These are phyloP conservation scores for Gryllus longicercus DNA, from an alignment of 2,888 invertebrate species.

Conservation along the genomic window DNA sequence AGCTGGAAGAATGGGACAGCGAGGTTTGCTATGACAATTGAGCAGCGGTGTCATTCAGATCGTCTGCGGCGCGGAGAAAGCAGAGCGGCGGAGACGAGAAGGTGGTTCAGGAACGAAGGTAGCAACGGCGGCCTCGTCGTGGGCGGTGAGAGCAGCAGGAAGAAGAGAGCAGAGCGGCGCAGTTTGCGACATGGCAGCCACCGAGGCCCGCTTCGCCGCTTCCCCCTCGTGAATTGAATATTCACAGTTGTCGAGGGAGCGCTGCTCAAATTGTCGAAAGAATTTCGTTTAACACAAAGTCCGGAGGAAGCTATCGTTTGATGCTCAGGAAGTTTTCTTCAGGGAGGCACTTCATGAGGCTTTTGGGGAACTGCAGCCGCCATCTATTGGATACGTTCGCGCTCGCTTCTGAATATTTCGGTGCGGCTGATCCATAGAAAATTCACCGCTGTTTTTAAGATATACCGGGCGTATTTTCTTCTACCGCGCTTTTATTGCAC, in stretches of 20 bases:
- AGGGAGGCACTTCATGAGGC: neutral
- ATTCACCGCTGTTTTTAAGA: neutral
- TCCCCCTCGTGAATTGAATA: constrained; percentile 3
- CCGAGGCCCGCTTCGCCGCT: neutral
- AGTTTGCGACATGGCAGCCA: neutral
- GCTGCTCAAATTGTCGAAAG: neutral
- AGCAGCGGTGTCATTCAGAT: no score
- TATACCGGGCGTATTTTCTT: neutral
- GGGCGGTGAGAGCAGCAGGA: no score
- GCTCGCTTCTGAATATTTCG: neutral
- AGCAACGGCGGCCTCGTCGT: no score
- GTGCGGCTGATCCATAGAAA: constrained; percentile 3
- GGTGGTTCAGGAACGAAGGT: no score
- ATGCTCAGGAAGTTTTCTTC: neutral
- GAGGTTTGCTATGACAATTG: no score
- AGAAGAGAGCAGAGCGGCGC: neutral
- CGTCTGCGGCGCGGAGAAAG: no score
- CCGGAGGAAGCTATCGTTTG: neutral
- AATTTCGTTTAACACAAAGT: constrained; percentile 11
- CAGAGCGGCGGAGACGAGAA: no score
- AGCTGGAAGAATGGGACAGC: no score
- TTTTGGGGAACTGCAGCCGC: neutral
- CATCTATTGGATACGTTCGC: neutral
- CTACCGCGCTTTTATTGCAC: neutral
- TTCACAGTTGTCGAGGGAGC: constrained; percentile 11